Conservation (phyloP, 2,888 invertebrate species). For the Phoronis australis region DNA sequence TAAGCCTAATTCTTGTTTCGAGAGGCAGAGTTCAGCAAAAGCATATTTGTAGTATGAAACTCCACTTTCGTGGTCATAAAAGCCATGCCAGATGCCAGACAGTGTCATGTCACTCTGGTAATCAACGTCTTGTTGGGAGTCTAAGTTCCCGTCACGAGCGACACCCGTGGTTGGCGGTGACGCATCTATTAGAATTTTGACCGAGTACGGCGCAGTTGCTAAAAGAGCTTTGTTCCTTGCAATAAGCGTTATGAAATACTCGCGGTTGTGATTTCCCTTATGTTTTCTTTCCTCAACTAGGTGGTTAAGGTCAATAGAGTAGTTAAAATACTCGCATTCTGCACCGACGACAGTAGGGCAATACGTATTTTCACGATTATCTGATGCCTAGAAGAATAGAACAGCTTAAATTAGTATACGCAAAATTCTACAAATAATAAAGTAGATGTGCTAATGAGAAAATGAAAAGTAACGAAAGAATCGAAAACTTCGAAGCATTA, state of each 20-base stretch:
- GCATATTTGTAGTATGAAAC: slow-evolving; percentile 18
- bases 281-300: slow-evolving; percentile 12
- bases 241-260: slow-evolving; percentile 20
- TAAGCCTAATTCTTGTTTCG: no score
- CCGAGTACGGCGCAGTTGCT: neutral
- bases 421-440: no score
- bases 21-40: no score
- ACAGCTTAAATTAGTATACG: no score
- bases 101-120: slow-evolving; percentile 16
- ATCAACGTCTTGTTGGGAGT: slow-evolving; percentile 19
- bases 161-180: slow-evolving; percentile 25
- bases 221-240: slow-evolving; percentile 21
- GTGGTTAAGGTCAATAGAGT: slow-evolving; percentile 12
- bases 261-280: slow-evolving; percentile 21
- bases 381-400: no score
- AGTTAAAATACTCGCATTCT: slow-evolving; percentile 15
- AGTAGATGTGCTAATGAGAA: no score
- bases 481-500: no score
- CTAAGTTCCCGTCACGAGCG: slow-evolving; percentile 23
- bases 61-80: slow-evolving; percentile 28
- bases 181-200: slow-evolving; percentile 23
- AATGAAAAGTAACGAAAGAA: no score
- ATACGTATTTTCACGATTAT: no score
- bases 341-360: neutral
- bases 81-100: slow-evolving; percentile 20